Base-by-base conservation (phyloP, 2,113 vertebrate species). In the Xiphophorus maculatus region DNA sequence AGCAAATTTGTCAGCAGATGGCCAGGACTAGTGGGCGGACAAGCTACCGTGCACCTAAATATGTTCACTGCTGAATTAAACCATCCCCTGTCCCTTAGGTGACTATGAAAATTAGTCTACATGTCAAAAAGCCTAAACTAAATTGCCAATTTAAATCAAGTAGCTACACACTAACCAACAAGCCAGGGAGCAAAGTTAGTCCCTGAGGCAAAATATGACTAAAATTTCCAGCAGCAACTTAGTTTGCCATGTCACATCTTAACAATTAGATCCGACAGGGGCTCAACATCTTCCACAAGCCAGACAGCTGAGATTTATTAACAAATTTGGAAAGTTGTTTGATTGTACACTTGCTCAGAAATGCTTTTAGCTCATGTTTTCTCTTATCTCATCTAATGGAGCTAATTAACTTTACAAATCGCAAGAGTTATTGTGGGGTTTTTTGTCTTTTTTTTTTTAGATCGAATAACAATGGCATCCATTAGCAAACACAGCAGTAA, bases 141-240 rank as follows among this genome's bases (percentile, higher is more conserved):
- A 86, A 90, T 85, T 90, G 84, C 79, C 79, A 90, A 85, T 91
- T 91, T 88, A 89, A 92, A 91, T 90, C 74, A 86, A 84, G 84
- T 15, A 60, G 72, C 83, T 88, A 85, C 90, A 84, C 69, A 76
- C 63, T 73, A 84, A 84, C 81, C 84, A 90, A 87, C 88, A 88
- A 83, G 84, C 69, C 30, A 22, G 74, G 64, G 30, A 87, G 77
- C 73, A 79, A 83, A 82, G 71, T 73, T 3, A 42, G 67, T 84
- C 84, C 77, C 87, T 54, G 37, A 76, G 83, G 88, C 60, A 76
- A 87, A 84, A 82, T 87, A 81, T 83, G 82, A 82, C 68, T 77
- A 37, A 70, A 74, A 84, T 66, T 71, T 70, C 63, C 61, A 75
- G 63, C 9, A 75, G 75, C 54, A 78, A 71, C 69, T 76, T 67